A percentile compares a stretch with the other conserved stretches of the same genome.
Conservation (phyloP, 2,888 invertebrate genomes). For the Ophioninae sp. region DNA sequence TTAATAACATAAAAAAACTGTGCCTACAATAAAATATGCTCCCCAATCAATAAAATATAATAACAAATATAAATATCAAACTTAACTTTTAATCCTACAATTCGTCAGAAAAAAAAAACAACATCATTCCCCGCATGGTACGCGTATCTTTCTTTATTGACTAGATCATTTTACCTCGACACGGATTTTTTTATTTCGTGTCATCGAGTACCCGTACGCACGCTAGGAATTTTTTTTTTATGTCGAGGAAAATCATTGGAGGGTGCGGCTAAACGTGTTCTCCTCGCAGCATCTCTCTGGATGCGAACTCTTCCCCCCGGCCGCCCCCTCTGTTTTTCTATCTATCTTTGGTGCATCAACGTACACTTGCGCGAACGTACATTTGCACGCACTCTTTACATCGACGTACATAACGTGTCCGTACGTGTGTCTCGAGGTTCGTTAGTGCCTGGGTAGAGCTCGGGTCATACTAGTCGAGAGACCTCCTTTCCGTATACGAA, state of each 20-base stretch:
- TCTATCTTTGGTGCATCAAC: constrained; percentile 11
- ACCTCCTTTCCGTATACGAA: constrained; percentile 37
- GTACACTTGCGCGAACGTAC: background rate
- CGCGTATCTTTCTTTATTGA: background rate
- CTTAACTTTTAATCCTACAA: background rate
- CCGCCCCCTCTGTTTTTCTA: constrained; percentile 19
- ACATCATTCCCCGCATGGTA: background rate
- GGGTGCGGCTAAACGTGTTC: constrained; percentile 55
- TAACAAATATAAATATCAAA: background rate
- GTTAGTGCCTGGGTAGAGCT: constrained; percentile 10
- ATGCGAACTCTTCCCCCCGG: constrained; percentile 17
- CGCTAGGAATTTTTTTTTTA: constrained; percentile 55
- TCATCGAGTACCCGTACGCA: background rate
- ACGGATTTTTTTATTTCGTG: background rate
- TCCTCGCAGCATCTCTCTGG: constrained; percentile 34
- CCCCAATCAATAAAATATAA: background rate
- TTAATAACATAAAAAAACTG: too few relatives aligned
- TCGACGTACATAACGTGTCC: background rate
- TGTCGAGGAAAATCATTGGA: constrained; percentile 55
- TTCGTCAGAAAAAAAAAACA: background rate
- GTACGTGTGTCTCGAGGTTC: constrained; percentile 6
- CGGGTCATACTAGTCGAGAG: constrained; percentile 8
- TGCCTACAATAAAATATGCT: too few relatives aligned
- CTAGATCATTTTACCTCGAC: background rate
- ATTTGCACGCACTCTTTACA: background rate